These are phyloP conservation scores for Ylistrum balloti DNA, from an alignment of 1,140 invertebrate species.

Conservation along the genomic window DNA sequence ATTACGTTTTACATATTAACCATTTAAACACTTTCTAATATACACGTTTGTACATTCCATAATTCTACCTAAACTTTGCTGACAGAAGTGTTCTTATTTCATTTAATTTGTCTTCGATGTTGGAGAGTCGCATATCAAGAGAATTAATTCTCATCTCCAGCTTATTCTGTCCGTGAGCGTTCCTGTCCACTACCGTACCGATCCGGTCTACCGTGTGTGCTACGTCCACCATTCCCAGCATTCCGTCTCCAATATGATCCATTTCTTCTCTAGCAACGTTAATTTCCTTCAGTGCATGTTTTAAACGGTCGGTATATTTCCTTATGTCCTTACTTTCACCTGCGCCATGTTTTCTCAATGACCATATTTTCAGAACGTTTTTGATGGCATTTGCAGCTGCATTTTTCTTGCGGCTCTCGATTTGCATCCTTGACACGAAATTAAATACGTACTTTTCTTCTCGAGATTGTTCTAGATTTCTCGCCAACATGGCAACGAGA, in stretches of 20 bases:
- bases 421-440: slow-evolving; percentile 72
- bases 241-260: slow-evolving; percentile 65
- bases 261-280: slow-evolving; percentile 61
- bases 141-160: slow-evolving; percentile 15
- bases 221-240: slow-evolving; percentile 67
- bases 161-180: slow-evolving; percentile 11
- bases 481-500: slow-evolving; percentile 77
- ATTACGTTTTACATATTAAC: no score
- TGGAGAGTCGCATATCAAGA: slow-evolving; percentile 50
- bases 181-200: slow-evolving; percentile 4
- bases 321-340: slow-evolving; percentile 57
- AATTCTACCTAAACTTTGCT: not conserved
- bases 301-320: slow-evolving; percentile 65
- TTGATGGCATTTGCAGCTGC: slow-evolving; percentile 74
- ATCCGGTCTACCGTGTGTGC: slow-evolving; percentile 60
- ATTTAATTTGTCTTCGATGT: slow-evolving; percentile 60
- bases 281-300: slow-evolving; percentile 60
- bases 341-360: slow-evolving; percentile 60
- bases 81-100: slow-evolving; percentile 51
- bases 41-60: no score
- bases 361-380: slow-evolving; percentile 65
- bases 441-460: slow-evolving; percentile 73
- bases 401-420: slow-evolving; percentile 67
- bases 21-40: no score
- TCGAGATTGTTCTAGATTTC: slow-evolving; percentile 71